A percentile compares a stretch with the other conserved stretches of the same genome.
phyloP scores from a whole-genome alignment of 2,888 invertebrate species.

The Drosophila koepferae region DNA sequence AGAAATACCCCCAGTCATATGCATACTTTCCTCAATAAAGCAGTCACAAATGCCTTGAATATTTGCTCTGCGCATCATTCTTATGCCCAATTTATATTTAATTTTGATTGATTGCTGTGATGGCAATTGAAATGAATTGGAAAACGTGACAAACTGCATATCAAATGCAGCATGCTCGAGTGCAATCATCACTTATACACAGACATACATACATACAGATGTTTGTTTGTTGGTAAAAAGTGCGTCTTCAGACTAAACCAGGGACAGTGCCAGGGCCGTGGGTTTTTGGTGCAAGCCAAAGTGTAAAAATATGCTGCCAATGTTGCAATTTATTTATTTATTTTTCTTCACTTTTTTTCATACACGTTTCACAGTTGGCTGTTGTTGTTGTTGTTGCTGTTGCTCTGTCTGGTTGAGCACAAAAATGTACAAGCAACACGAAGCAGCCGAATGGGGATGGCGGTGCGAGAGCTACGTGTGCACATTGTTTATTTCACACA shows the following conservation, averaged over 20 bases:
- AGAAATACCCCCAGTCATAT: background rate
- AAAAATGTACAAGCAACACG: conserved; percentile 76
- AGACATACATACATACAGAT: background rate
- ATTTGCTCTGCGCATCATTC: conserved; percentile 2
- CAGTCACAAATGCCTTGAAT: background rate
- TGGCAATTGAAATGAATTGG: conserved; percentile 15
- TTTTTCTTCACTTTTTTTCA: conserved; percentile 69
- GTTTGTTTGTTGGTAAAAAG: conserved; percentile 32
- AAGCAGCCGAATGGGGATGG: conserved; percentile 51
- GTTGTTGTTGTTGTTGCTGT: conserved; percentile 34
- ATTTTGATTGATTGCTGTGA: conserved; percentile 15
- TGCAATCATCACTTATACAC: conserved; percentile 16
- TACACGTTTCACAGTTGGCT: conserved; percentile 34
- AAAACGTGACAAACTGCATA: conserved; percentile 57
- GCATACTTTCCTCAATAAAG: background rate
- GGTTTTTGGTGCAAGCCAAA: conserved; percentile 74
- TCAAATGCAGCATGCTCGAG: conserved; percentile 56
- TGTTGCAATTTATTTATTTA: conserved; percentile 81
- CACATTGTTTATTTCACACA: conserved; percentile 81
- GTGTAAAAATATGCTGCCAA: conserved; percentile 81
- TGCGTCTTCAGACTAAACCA: conserved; percentile 54
- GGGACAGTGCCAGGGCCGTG: conserved; percentile 65
- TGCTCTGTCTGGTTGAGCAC: conserved; percentile 71
- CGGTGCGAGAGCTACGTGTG: conserved; percentile 63
- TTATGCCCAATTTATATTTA: conserved; percentile 1